Percentiles rank a stretch among this genome's conserved stretches.
Conservation (phyloP, 2,113 vertebrate genomes). For the Coracopsis vasa region DNA sequence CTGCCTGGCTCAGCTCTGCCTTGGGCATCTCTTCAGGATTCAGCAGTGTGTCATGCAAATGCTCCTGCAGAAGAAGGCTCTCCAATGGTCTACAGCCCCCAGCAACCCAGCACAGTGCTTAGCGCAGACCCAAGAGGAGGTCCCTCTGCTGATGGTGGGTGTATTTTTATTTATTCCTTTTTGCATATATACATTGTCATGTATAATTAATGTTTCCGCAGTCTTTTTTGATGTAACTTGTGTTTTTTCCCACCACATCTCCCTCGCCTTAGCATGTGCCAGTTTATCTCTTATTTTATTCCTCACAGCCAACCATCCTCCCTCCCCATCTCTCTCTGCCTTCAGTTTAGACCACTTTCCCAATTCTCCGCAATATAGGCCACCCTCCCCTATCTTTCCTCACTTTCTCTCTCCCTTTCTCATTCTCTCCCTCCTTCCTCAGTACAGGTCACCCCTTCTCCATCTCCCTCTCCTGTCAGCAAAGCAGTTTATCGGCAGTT, state of each 20-base stretch:
- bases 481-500: slow-evolving; percentile 56
- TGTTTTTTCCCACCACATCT: neutral
- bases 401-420: neutral
- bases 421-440: neutral
- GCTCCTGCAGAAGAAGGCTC: neutral
- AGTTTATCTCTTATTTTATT: neutral
- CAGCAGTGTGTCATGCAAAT: neutral
- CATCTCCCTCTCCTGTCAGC: slow-evolving; percentile 27
- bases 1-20: neutral
- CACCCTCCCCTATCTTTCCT: neutral
- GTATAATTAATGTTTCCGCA: neutral
- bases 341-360: neutral
- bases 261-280: neutral
- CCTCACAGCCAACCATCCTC: neutral
- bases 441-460: neutral
- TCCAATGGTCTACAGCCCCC: neutral
- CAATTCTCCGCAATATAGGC: neutral
- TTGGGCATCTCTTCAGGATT: neutral
- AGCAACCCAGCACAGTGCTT: neutral
- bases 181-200: neutral
- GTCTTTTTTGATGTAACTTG: neutral
- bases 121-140: neutral
- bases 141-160: neutral
- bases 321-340: neutral
- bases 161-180: slow-evolving; percentile 7